These are phyloP conservation scores for Yponomeuta cagnagella DNA, from an alignment of 2,888 invertebrate genomes.

Conservation along the genomic window DNA sequence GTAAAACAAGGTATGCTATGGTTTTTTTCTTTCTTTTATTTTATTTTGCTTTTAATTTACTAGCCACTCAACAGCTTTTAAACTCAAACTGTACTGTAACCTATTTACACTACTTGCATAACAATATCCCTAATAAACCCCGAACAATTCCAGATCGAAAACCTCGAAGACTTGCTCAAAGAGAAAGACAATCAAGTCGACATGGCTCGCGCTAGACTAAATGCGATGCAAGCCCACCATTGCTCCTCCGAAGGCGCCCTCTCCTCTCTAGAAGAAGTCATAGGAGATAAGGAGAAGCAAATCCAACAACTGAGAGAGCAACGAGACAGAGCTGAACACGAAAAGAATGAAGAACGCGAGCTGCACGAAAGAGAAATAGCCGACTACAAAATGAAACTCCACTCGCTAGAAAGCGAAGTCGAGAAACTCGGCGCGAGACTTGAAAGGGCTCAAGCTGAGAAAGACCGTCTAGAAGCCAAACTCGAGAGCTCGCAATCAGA, in stretches of 20 bases:
- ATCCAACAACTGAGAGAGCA: conserved; percentile 96
- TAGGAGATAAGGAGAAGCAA: conserved; percentile 97
- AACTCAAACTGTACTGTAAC: too few species aligned
- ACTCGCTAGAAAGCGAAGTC: conserved; percentile 92
- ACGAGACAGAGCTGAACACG: conserved; percentile 95
- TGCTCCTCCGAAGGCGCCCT: conserved; percentile 95
- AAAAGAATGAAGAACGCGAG: conserved; percentile 96
- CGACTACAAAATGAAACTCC: conserved; percentile 96
- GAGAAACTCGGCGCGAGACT: conserved; percentile 90
- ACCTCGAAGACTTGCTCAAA: conserved; percentile 95
- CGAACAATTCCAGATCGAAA: conserved; percentile 87
- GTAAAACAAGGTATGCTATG: too few species aligned
- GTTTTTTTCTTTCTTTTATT: background rate
- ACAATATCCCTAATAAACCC: too few species aligned
- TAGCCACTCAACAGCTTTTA: background rate
- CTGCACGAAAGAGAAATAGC: conserved; percentile 94
- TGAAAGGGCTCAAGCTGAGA: conserved; percentile 92
- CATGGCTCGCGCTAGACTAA: conserved; percentile 91
- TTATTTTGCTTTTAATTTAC: background rate
- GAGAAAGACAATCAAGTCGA: conserved; percentile 99
- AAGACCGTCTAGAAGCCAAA: conserved; percentile 92
- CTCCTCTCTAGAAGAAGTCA: conserved; percentile 94
- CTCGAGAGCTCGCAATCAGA: conserved; percentile 95
- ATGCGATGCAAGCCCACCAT: conserved; percentile 96
- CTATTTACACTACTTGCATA: too few species aligned